Evolutionary conservation across 2,888 invertebrate species (phyloP).

Genomic region (Leucozona laternaria): DNA sequence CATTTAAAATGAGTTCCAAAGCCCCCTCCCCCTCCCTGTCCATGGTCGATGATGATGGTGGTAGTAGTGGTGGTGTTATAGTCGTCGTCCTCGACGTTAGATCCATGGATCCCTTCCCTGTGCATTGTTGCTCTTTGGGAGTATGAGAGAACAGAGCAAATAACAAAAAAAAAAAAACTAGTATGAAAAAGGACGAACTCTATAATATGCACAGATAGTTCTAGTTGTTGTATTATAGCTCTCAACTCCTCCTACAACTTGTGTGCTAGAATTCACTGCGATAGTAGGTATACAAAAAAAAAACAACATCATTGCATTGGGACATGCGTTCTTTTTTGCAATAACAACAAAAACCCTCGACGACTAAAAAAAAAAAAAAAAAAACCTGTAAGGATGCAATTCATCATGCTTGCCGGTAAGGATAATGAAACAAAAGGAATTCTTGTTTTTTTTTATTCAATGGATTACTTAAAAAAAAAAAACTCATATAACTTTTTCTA

Average conservation of each 20-base stretch:
- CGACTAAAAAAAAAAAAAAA: conserved; percentile 43
- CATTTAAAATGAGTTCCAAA: conserved; percentile 71
- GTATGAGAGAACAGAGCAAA: conserved; percentile 42
- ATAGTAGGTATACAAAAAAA: conserved; percentile 1
- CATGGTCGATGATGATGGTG: background rate
- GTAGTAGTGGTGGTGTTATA: background rate
- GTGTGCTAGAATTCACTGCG: conserved; percentile 47
- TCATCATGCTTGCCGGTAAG: conserved; percentile 73
- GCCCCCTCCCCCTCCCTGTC: background rate
- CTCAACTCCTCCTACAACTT: conserved; percentile 74
- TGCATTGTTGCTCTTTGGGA: conserved; percentile 69
- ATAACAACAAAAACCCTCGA: conserved; percentile 29
- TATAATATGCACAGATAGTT: conserved; percentile 72
- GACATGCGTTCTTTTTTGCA: conserved; percentile 69
- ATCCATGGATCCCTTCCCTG: background rate
- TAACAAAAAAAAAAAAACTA: conserved; percentile 19
- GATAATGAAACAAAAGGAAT: conserved; percentile 70
- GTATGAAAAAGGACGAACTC: conserved; percentile 58
- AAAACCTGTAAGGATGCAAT: conserved; percentile 69
- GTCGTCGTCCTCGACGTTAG: background rate
- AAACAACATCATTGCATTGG: conserved; percentile 40
- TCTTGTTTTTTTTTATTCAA: conserved; percentile 46
- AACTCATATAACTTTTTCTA: conserved; percentile 30
- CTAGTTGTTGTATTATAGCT: conserved; percentile 64
- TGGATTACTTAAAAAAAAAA: conserved; percentile 58